Base-by-base conservation (phyloP, 2,797 vertebrate species). In the Triplophysa yarkandensis region DNA sequence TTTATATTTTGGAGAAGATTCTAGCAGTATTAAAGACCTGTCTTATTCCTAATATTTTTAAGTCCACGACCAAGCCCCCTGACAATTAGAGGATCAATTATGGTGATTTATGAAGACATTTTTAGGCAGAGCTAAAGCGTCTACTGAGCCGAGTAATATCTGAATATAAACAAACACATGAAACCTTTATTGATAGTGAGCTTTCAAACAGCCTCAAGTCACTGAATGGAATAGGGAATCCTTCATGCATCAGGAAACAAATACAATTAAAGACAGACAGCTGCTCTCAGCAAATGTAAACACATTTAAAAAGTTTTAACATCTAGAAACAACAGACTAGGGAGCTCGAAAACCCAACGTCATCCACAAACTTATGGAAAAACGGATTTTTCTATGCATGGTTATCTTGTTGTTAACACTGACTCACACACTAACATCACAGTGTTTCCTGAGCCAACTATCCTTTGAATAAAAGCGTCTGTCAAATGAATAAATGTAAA, bases 171-270 rank as follows among this genome's bases (percentile, higher is more conserved):
- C 25, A 57, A 74, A 57, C 8, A 71, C n/a, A 62, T 71, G 0
- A 28, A 62, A 28, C 2, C 0, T 21, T 52, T 28, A 52, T 50
- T 72, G 11, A 39, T 52, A 72, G 52, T 23, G n/a, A 41, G 46
- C 46, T 39, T 62, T 50, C 17, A 63, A 72, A 63, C 17, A 52
- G 23, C 46, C 8, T 6, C 8, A 39, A 54, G 60, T 63, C 32
- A 30, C 32, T 11, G 46, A 52, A 72, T 63, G 44, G 60, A 55
- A 63, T 13, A 21, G 32, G 46, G 60, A 72, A 72, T 72, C 23
- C 7, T 63, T 72, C 32, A 63, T 63, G 23, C 58, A 74, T 73
- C 48, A 55, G n/a, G 36, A 54, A 55, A 57, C 14, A 32, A 74
- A 58, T 46, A 46, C 25, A 62, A 27, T 27, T 52, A 27, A 52